Base-by-base conservation (phyloP, 2,797 vertebrate species). In the Eospalax fontanierii region DNA sequence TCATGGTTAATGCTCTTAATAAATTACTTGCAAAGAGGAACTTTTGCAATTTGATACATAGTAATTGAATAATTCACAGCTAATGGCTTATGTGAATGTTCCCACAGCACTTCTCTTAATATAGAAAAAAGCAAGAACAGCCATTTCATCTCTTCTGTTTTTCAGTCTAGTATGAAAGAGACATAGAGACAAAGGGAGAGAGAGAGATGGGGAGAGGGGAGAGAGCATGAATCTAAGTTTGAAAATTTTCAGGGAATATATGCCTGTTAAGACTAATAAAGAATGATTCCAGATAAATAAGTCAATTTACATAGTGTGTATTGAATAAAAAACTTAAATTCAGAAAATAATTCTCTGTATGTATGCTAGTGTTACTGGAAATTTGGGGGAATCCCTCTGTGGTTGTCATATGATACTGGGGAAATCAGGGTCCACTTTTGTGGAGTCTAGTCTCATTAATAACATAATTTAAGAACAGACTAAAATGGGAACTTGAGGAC, bases 341-440 rank as follows among this genome's bases (percentile, higher is more conserved):
- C 43, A 76, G 35, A 91, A 88, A 91, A 90, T 73, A 79, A 65
- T 54, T 85, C 19, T 43, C n/a, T 63, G 24, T 10, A 43, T 65
- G 28, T 65, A 19, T n/a, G 38, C 15, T 33, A 65, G 26, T 74
- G 65, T 35, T 68, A 68, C 21, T 22, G 14, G 35, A 26, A 84
- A 50, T 22, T 65, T 22, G 26, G 26, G 38, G 59, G 63, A 63
- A 82, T 43, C 59, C 59, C 16, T 82, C 46, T 5, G 10, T 54
- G 21, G 35, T 54, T 2, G 35, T n/a, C 65, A 85, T 26, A 26
- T 14, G 35, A 35, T 54, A 26, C 82, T 54, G 2, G 14, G 2
- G 43, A 85, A 38, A 70, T 54, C 33, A 22, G 10, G 82, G 0
- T 54, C 4, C 43, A 8, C 22, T 82, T 8, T 6, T 11, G 14